These are phyloP conservation scores for Polydrusus cervinus DNA, from an alignment of 2,888 invertebrate genomes.

Conservation along the genomic window DNA sequence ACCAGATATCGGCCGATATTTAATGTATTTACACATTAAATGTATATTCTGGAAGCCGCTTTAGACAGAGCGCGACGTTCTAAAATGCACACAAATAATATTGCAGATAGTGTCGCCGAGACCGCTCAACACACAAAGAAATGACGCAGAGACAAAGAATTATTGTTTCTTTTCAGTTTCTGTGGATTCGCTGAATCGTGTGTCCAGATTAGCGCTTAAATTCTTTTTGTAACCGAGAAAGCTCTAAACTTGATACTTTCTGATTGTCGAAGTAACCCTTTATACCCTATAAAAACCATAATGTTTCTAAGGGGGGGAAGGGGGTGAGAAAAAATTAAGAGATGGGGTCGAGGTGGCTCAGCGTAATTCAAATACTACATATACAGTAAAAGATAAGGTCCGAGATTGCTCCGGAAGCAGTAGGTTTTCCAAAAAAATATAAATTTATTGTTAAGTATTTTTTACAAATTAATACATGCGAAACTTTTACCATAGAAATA, in stretches of 20 bases:
- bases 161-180: slow-evolving; percentile 54
- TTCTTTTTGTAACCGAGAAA: slow-evolving; percentile 11
- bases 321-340: too few relatives aligned
- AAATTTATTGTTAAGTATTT: too few relatives aligned
- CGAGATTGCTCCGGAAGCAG: too few relatives aligned
- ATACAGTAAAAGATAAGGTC: too few relatives aligned
- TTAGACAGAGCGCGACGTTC: slow-evolving; percentile 38
- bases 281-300: too few relatives aligned
- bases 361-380: too few relatives aligned
- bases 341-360: too few relatives aligned
- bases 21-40: slow-evolving; percentile 54
- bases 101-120: slow-evolving; percentile 47
- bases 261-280: neutral
- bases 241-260: slow-evolving; percentile 1
- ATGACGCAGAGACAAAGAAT: slow-evolving; percentile 50
- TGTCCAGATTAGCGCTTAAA: slow-evolving; percentile 31
- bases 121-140: slow-evolving; percentile 44
- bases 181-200: slow-evolving; percentile 36
- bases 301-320: too few relatives aligned
- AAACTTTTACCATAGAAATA: too few relatives aligned
- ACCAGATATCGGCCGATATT: slow-evolving; percentile 55
- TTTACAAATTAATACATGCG: too few relatives aligned
- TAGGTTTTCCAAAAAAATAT: too few relatives aligned
- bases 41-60: slow-evolving; percentile 45
- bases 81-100: slow-evolving; percentile 52